Evolutionary conservation across 2,888 invertebrate species (phyloP), one percentile per base, ranked within the genome.

Genomic region (Zootermopsis nevadensis): DNA sequence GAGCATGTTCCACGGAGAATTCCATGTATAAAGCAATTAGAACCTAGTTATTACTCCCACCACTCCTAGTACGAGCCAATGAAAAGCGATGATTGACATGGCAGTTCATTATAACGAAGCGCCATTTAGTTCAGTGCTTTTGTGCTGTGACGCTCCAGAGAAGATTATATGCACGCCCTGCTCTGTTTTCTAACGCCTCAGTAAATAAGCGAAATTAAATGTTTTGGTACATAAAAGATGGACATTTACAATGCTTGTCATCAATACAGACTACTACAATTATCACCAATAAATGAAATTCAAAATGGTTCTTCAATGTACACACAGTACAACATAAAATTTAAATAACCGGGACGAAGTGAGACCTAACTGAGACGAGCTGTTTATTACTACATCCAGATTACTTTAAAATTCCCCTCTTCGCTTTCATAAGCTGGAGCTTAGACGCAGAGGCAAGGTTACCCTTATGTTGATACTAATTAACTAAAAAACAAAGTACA

Each of bases 41-140:
- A 60, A 27, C n/a, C 60, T 27, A 27, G 60, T 27, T 60, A 60
- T 60, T 27, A 27, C 60, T 27, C 60, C 60, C 60, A 27, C n/a
- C 60, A 60, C 60, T 48, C 19, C 48, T 48, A 48, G 48, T 19
- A 27, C 66, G 22, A 31, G 33, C 69, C 33, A 30, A 69, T 33
- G 30, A 15, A 30, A 22, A 69, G 31, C 69, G 24, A 69, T 69
- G 69, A 69, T 69, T 69, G 69, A 69, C 69, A 33, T 69, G 69
- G 69, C 33, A 30, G 69, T 69, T 31, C 31, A 31, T 31, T 30
- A 69, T 69, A 69, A 69, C 33, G 69, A 69, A 33, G 69, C 15
- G 69, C 33, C 33, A 31, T 33, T 33, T 69, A 69, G 69, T 22
- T 27, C 31, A 69, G 30, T 69, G 69, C 33, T 69, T 33, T 33